These are phyloP conservation scores for Rhingia campestris DNA, from an alignment of 2,888 invertebrate genomes.

Conservation along the genomic window DNA sequence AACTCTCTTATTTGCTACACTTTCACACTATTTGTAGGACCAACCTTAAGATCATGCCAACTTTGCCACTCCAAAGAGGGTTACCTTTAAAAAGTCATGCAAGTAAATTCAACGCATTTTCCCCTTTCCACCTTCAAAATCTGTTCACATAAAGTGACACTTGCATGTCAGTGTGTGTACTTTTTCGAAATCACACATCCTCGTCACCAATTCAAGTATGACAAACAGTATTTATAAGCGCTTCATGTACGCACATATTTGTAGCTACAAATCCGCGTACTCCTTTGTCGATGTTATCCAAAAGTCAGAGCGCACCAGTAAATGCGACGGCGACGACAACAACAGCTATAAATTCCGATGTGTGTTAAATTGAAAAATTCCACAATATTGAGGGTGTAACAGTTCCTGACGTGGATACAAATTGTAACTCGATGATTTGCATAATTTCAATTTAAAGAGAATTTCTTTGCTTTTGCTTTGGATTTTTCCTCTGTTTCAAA, in stretches of 20 bases:
- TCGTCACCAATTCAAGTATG: conserved; percentile 54
- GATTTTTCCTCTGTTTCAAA: conserved; percentile 17
- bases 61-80: too few relatives aligned
- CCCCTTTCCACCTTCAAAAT: background rate
- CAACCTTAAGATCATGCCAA: too few relatives aligned
- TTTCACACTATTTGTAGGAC: too few relatives aligned
- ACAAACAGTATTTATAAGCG: conserved; percentile 58
- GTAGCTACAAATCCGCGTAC: conserved; percentile 30
- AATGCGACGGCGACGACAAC: conserved; percentile 10
- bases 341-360: conserved; percentile 75
- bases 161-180: conserved; percentile 24
- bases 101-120: too few relatives aligned
- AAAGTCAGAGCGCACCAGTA: conserved; percentile 40
- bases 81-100: too few relatives aligned
- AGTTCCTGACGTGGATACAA: conserved; percentile 75
- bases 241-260: conserved; percentile 9
- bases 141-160: conserved; percentile 32
- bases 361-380: conserved; percentile 77
- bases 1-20: too few relatives aligned
- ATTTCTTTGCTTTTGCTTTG: conserved; percentile 55
- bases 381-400: conserved; percentile 73
- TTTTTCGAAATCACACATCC: conserved; percentile 50
- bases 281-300: conserved; percentile 37
- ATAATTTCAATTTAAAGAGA: conserved; percentile 75
- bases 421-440: conserved; percentile 76